Evolutionary conservation across 2,113 vertebrate species (phyloP), one percentile per base, ranked within the genome.

Genomic region (Synodontis membranacea): DNA sequence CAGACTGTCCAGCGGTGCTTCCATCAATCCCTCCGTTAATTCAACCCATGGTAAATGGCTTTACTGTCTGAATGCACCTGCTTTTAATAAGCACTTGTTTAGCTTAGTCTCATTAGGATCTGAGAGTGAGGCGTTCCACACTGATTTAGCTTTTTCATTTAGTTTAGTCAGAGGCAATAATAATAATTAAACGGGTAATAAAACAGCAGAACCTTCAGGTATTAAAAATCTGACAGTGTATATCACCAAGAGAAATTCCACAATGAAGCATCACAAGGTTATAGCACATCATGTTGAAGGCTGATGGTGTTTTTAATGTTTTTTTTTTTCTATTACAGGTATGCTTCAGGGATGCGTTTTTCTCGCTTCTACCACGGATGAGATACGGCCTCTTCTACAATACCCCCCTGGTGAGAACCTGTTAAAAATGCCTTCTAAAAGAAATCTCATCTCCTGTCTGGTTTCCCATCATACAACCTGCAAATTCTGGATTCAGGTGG

Each of bases 381-480:
- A 94, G 97, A 37, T 99, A 99, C 0, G 98, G 98, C 37, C 94
- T 99, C 64, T 99, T 99, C 92, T 99, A 99, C 88, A 99, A 99
- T 89, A 99, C 98, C 0, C 98, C 98, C 7, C 89, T 99, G 91
- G 98, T 99, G 94, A 96, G 97, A 93, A 76, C 66, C 68, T 8
- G 2, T 34, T 80, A 37, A 28, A 42, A 62, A 60, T 28, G 15
- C 28, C 52, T 58, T 75, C 14, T 39, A 9, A 50, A 31, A 34
- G 34, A 80, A 60, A 75, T 75, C 80, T 62, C 79, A 62, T 74
- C 68, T 82, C 44, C 31, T 82, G 48, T 82, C 50, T 9, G 39
- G 37, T 62, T 50, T 58, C 46, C 23, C 17, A 4, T 42, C 84
- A 70, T 15, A 44, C n/a, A 12, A 46, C 39, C 79, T 48, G n/a